Evolutionary conservation across 2,797 vertebrate genomes (phyloP).

Genomic region (Sylvia borin): DNA sequence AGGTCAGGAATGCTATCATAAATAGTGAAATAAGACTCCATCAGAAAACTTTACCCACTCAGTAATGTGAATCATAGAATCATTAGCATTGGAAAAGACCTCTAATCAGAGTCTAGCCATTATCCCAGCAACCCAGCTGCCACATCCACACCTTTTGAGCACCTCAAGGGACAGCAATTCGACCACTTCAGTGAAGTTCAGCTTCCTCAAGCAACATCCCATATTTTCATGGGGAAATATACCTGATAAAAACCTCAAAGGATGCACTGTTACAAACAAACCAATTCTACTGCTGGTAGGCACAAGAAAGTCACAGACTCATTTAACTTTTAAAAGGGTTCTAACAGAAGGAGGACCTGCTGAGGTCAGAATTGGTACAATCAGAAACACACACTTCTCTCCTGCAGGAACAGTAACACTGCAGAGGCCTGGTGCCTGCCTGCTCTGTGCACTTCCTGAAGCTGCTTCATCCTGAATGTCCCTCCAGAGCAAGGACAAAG

Average conservation of each 20-base stretch:
- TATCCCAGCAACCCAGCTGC: not conserved
- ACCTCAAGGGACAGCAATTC: not conserved
- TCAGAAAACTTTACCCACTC: not conserved
- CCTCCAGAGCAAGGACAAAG: not conserved
- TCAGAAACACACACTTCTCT: not conserved
- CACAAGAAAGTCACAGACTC: not conserved
- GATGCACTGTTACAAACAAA: not conserved
- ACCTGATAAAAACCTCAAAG: not conserved
- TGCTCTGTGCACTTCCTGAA: not conserved
- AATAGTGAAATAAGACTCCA: not conserved
- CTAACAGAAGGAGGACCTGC: not conserved
- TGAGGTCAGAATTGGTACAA: not conserved
- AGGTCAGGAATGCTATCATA: not conserved
- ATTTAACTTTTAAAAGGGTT: not conserved
- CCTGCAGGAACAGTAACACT: not conserved
- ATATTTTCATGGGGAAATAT: not conserved
- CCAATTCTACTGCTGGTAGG: not conserved
- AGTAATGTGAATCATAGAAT: not conserved
- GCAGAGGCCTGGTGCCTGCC: not conserved
- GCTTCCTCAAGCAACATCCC: not conserved
- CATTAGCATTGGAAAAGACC: not conserved
- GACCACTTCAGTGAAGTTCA: not conserved
- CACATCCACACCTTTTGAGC: not conserved
- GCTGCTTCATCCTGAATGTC: not conserved
- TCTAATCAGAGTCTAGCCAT: not conserved